These are phyloP conservation scores for Sebastes goodei DNA, from an alignment of 2,797 vertebrate genomes.

Conservation along the genomic window DNA sequence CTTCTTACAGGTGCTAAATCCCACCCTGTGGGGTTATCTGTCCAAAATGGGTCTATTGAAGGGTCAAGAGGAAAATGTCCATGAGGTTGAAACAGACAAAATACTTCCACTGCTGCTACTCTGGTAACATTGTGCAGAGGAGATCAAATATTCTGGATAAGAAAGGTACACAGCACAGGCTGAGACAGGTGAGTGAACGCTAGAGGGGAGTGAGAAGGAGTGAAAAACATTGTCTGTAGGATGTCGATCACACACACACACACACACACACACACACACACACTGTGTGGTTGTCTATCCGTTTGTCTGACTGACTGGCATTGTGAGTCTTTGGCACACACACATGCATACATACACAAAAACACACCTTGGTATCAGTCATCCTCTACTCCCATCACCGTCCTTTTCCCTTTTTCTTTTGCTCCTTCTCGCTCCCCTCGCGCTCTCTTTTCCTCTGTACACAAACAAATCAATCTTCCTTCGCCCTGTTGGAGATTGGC, in stretches of 20 bases:
- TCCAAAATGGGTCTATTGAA: background rate
- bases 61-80: background rate
- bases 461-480: slow-evolving; percentile 75
- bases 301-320: slow-evolving; percentile 10
- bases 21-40: background rate
- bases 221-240: slow-evolving; percentile 5
- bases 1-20: background rate
- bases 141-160: slow-evolving; percentile 20
- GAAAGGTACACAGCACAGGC: background rate
- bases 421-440: background rate
- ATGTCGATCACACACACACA: background rate
- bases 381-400: slow-evolving; percentile 9
- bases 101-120: background rate
- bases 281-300: slow-evolving; percentile 1
- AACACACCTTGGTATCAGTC: slow-evolving; percentile 11
- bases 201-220: background rate
- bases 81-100: slow-evolving; percentile 5
- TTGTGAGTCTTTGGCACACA: background rate
- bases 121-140: slow-evolving; percentile 17
- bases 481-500: slow-evolving; percentile 58
- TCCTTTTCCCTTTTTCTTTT: background rate
- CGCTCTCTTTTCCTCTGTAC: slow-evolving; percentile 24
- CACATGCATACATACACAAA: background rate
- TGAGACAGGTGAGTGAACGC: slow-evolving; percentile 14
- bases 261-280: background rate